Evolutionary conservation across 2,113 vertebrate genomes (phyloP), one percentile per base, ranked within the genome.

Genomic region (Epinephelus fuscoguttatus): DNA sequence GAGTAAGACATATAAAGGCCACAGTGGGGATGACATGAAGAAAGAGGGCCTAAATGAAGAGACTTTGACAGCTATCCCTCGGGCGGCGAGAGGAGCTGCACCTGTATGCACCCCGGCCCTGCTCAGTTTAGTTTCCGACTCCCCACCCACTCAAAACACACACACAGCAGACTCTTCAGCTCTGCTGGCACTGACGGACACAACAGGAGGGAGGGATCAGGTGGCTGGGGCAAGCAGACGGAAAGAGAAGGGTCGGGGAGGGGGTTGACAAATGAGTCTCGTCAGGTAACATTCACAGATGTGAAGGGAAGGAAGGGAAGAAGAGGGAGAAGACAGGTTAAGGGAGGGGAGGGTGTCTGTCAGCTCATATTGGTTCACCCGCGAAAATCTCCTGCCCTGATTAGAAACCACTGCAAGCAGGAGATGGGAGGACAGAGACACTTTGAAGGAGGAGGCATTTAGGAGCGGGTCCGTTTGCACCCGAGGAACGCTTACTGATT

Each of bases 241-340:
- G 76, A 78, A 72, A 56, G 69, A 52, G 64, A 60, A 75, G 50
- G 63, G 49, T 30, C 52, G 72, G 82, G 81, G 80, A 19, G 64
- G 68, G 70, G 78, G 66, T 71, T 94, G 93, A 95, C 91, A 93
- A 95, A 95, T 90, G 84, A 92, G 89, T 71, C 84, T 76, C 19
- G 85, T 94, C 93, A 93, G 89, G 90, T 91, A 94, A 89, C 85
- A 80, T 83, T 79, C 88, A 84, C 85, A 90, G 88, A 91, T 83
- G 80, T 88, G 68, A 85, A 81, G 45, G 75, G 79, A 84, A 61
- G 75, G 80, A 81, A 78, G 73, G 61, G 69, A 45, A 78, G 74
- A 86, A 19, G 76, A 82, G 82, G 53, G 37, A 73, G 80, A 76
- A 45, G 74, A 69, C 59, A 59, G 64, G 78, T 73, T 73, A 64